Evolutionary conservation across 2,888 invertebrate genomes (phyloP).

Genomic region (Polia nebulosa): DNA sequence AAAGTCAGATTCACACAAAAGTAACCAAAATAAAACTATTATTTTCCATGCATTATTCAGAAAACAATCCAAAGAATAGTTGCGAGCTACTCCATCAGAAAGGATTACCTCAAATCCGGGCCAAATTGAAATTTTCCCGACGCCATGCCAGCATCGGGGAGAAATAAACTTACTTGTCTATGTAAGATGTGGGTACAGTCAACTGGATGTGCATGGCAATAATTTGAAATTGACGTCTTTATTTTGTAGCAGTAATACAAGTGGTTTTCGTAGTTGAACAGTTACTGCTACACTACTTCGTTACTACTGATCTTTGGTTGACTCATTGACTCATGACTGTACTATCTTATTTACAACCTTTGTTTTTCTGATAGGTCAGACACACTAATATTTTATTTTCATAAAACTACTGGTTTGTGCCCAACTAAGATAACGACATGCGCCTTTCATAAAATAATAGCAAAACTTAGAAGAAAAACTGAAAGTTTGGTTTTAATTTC

Average conservation of each 20-base stretch:
- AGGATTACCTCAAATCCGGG: slow-evolving; percentile 75
- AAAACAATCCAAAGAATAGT: slow-evolving; percentile 60
- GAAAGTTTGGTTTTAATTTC: slow-evolving; percentile 12
- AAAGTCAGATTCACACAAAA: slow-evolving; percentile 11
- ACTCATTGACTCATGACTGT: no score
- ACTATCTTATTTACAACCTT: no score
- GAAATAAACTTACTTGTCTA: slow-evolving; percentile 53
- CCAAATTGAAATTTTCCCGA: slow-evolving; percentile 76
- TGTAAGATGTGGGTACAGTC: slow-evolving; percentile 32
- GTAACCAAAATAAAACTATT: slow-evolving; percentile 44
- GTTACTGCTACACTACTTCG: no score
- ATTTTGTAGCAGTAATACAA: neutral
- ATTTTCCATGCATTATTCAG: slow-evolving; percentile 62
- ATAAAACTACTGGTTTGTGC: no score
- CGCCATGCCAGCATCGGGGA: slow-evolving; percentile 44
- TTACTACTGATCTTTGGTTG: no score
- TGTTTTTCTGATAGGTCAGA: no score
- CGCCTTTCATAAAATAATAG: slow-evolving; percentile 38
- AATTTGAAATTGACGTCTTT: slow-evolving; percentile 1
- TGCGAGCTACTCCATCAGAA: slow-evolving; percentile 70
- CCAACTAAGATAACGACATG: neutral
- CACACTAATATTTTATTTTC: no score
- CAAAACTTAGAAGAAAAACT: slow-evolving; percentile 31
- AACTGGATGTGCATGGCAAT: neutral
- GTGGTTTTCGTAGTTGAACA: no score